Percentiles rank a stretch among this genome's conserved stretches.
Conservation (phyloP, 2,888 invertebrate species). For the Tupiocoris notatus region DNA sequence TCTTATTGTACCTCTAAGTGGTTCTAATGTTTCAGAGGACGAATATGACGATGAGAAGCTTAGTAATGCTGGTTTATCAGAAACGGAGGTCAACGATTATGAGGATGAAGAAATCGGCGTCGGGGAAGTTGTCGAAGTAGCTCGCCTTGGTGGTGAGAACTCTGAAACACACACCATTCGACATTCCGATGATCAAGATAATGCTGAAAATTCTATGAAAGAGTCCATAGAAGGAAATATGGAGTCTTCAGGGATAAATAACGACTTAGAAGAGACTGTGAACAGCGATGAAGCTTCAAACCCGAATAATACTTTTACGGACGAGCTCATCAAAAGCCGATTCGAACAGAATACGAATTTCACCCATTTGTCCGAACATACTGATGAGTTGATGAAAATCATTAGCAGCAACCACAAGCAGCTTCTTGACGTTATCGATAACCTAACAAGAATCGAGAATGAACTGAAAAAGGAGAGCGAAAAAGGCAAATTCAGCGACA, state of each 20-base stretch:
- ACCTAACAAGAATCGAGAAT: conserved; percentile 1
- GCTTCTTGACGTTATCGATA: background rate
- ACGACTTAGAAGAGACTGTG: background rate
- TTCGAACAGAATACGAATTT: background rate
- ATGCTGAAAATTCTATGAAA: background rate
- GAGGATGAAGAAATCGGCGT: background rate
- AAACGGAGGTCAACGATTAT: background rate
- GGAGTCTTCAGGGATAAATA: background rate
- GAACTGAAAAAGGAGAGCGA: background rate
- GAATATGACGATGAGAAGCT: background rate
- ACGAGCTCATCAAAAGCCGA: too few species aligned
- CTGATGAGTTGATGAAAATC: conserved; percentile 16
- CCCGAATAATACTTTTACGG: too few species aligned
- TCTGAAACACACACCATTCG: background rate
- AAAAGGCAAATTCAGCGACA: background rate
- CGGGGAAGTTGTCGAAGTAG: background rate
- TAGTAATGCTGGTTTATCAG: background rate
- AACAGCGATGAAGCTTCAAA: too few species aligned
- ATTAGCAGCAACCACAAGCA: conserved; percentile 16
- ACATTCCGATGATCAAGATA: background rate
- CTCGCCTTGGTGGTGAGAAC: background rate
- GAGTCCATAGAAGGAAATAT: background rate
- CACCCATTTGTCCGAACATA: background rate
- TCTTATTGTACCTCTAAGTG: too few species aligned
- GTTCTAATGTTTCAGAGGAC: too few species aligned